Percentiles rank a stretch among this genome's conserved stretches.
phyloP scores from a whole-genome alignment of 2,113 vertebrate species.

The Naja naja region DNA sequence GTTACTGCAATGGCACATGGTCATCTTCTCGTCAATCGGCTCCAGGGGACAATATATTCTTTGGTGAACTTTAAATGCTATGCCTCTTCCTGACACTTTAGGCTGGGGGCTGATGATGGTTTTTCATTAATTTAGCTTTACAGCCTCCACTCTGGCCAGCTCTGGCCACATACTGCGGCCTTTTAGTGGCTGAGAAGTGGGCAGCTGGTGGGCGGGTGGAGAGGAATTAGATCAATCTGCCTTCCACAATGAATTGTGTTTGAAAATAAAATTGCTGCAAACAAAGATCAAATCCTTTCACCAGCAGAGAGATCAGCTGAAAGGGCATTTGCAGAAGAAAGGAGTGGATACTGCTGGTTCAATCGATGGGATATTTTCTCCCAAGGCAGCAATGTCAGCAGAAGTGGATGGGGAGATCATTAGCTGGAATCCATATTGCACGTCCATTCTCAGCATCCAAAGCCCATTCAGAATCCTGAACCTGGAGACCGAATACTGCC shows the following conservation, averaged over 20 bases:
- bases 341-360: neutral
- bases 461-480: neutral
- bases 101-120: neutral
- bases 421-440: neutral
- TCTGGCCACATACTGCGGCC: neutral
- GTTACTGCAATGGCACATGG: neutral
- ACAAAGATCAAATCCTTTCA: neutral
- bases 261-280: constrained; percentile 4
- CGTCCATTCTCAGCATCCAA: neutral
- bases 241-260: neutral
- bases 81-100: neutral
- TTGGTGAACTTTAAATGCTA: neutral
- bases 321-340: too few species aligned
- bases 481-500: neutral
- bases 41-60: neutral
- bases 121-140: constrained; percentile 1
- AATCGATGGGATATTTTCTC: neutral
- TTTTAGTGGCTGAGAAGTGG: neutral
- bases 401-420: neutral
- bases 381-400: neutral
- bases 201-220: neutral
- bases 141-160: neutral
- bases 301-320: neutral
- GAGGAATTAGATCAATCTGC: neutral
- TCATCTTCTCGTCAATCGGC: neutral